These are phyloP conservation scores for Torymus aiolomorphi DNA, from an alignment of 2,888 invertebrate genomes.

Conservation along the genomic window DNA sequence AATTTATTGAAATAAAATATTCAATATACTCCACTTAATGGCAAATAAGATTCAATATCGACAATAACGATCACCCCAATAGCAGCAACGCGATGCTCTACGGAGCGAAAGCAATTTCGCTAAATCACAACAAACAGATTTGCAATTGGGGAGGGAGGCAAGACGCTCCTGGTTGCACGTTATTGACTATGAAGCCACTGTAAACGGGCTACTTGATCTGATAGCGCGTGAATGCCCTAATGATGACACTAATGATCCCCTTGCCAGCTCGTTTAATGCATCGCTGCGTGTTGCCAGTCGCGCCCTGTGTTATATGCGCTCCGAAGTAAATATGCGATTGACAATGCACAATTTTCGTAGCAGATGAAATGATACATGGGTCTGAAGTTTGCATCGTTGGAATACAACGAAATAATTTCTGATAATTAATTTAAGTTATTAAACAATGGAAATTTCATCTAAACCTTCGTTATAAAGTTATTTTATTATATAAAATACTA, in stretches of 20 bases:
- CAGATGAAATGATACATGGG: too few relatives aligned
- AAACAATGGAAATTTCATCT: too few relatives aligned
- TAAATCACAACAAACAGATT: conserved; percentile 47
- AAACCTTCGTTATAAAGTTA: too few relatives aligned
- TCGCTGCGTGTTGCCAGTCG: conserved; percentile 44
- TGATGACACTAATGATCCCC: conserved; percentile 64
- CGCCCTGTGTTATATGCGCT: conserved; percentile 4
- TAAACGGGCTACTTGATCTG: conserved; percentile 50
- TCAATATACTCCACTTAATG: conserved; percentile 18
- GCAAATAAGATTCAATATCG: too few relatives aligned
- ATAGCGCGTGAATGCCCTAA: conserved; percentile 57
- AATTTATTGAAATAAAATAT: not conserved
- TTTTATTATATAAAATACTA: too few relatives aligned
- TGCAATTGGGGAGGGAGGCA: conserved; percentile 31
- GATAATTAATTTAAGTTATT: too few relatives aligned
- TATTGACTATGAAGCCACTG: conserved; percentile 46
- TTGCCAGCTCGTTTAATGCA: conserved; percentile 62
- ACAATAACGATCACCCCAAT: too few relatives aligned
- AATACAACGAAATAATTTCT: too few relatives aligned
- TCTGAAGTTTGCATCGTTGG: too few relatives aligned
- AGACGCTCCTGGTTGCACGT: conserved; percentile 31
- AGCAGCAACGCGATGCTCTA: not conserved
- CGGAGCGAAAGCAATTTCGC: conserved; percentile 30
- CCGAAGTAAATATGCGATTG: conserved; percentile 23
- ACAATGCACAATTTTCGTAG: not conserved